Conservation (phyloP, 2,113 vertebrate genomes). For the Neolamprologus devosi region DNA sequence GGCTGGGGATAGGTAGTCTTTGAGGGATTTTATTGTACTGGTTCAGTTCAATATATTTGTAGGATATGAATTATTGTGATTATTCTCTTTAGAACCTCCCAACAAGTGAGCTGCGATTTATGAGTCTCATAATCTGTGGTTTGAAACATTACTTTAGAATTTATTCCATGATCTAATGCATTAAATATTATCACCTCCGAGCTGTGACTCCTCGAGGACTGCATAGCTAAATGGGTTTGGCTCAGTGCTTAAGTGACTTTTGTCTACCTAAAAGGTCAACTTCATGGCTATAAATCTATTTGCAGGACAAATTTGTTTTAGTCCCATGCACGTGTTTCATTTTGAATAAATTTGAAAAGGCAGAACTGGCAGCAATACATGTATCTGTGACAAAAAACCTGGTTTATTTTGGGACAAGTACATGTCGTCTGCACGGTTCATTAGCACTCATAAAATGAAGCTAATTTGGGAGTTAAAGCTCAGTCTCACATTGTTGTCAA, state of each 20-base stretch:
- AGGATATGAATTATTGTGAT: not conserved
- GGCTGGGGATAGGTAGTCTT: not conserved
- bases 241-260: not conserved
- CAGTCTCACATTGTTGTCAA: conserved; percentile 15
- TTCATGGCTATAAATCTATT: not conserved
- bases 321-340: not conserved
- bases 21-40: not conserved
- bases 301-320: not conserved
- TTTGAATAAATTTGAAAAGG: not conserved
- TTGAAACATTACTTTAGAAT: not conserved
- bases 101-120: not conserved
- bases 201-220: not conserved
- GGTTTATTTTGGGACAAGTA: conserved; percentile 25
- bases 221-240: not conserved
- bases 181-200: not conserved
- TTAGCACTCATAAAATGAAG: conserved; percentile 24
- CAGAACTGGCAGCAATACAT: not conserved
- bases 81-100: not conserved
- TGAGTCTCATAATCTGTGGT: not conserved
- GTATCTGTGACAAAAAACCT: not conserved
- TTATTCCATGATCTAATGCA: not conserved
- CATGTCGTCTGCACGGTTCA: conserved; percentile 20
- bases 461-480: conserved; percentile 42
- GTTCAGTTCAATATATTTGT: not conserved
- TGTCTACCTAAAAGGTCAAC: not conserved